phyloP scores from a whole-genome alignment of 2,888 invertebrate species.

The Xylota segnis region DNA sequence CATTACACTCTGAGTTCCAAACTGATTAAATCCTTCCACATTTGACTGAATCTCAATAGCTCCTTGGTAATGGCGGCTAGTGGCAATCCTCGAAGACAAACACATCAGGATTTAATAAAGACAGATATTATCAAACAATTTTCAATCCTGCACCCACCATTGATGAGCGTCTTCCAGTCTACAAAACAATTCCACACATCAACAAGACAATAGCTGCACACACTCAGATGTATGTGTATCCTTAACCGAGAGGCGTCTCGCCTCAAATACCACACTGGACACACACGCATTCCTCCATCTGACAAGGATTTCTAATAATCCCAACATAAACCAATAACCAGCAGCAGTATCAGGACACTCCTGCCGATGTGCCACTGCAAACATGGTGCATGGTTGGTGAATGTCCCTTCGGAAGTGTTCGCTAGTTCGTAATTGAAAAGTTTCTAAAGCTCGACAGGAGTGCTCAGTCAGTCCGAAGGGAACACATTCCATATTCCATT shows the following conservation, averaged over 20 bases:
- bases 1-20: not conserved
- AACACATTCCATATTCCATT: conserved; percentile 42
- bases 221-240: no score
- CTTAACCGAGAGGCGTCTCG: conserved; percentile 14
- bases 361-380: conserved; percentile 13
- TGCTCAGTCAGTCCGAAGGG: conserved; percentile 36
- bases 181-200: conserved; percentile 52
- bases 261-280: conserved; percentile 22
- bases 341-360: not conserved
- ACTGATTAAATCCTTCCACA: conserved; percentile 8
- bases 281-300: conserved; percentile 55
- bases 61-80: not conserved
- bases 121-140: conserved; percentile 64
- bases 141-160: conserved; percentile 45
- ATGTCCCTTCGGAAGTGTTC: conserved; percentile 38
- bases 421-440: conserved; percentile 66
- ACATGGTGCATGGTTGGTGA: conserved; percentile 24
- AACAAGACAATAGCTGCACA: conserved; percentile 25
- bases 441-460: conserved; percentile 69
- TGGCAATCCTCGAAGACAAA: conserved; percentile 15
- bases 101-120: conserved; percentile 63
- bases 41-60: conserved; percentile 26
- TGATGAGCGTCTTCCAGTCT: conserved; percentile 45
- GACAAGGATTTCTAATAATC: conserved; percentile 70
- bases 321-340: conserved; percentile 68